A percentile compares a stretch with the other conserved stretches of the same genome.
Evolutionary conservation across 1,140 invertebrate genomes (phyloP).

Genomic region (Battus philenor): DNA sequence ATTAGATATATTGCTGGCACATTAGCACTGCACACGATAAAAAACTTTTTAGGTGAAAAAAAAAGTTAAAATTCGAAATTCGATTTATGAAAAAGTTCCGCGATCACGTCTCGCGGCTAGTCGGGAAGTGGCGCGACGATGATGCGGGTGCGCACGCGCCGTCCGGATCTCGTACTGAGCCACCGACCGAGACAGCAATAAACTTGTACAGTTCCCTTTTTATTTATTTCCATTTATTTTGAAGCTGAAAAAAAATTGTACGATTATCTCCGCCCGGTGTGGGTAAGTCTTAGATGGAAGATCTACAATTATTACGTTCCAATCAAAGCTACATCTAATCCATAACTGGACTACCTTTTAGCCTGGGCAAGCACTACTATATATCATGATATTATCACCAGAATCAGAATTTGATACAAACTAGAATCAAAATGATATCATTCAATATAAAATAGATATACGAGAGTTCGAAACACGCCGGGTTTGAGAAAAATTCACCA

Average conservation of each 20-base stretch:
- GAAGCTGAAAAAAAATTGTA: constrained; percentile 57
- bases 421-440: too few relatives aligned
- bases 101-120: constrained; percentile 22
- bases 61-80: constrained; percentile 25
- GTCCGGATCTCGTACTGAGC: constrained; percentile 57
- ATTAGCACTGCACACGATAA: constrained; percentile 15
- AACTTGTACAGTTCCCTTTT: constrained; percentile 28
- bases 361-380: too few relatives aligned
- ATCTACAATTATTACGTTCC: too few relatives aligned
- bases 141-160: constrained; percentile 50
- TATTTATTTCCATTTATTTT: constrained; percentile 60
- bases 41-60: too few relatives aligned
- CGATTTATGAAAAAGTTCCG: constrained; percentile 10
- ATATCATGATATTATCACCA: too few relatives aligned
- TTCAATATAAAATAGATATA: too few relatives aligned
- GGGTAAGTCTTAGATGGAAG: too few relatives aligned
- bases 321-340: too few relatives aligned
- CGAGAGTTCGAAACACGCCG: too few relatives aligned
- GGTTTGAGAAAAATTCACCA: too few relatives aligned
- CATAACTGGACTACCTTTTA: too few relatives aligned
- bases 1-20: background rate
- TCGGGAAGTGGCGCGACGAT: constrained; percentile 37
- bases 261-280: constrained; percentile 42
- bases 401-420: too few relatives aligned
- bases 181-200: constrained; percentile 43